Base-by-base conservation (phyloP, 2,888 invertebrate species). In the Lysandra coridon region DNA sequence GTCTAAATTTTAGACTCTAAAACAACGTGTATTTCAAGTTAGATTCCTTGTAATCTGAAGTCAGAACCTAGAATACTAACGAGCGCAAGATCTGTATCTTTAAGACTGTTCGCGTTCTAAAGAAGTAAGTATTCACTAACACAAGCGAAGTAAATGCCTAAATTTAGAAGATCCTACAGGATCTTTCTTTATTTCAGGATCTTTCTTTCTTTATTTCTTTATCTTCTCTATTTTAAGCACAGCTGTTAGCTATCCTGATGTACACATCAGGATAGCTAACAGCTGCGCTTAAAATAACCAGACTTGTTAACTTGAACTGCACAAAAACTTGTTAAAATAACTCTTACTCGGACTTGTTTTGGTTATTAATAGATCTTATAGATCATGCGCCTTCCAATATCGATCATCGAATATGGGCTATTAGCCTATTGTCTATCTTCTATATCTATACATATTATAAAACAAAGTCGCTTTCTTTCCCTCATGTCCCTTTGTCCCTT, bases 251-350 rank as follows among this genome's bases (percentile, higher is more conserved):
- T 23, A 23, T 23, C 0, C 23, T 23, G 23, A 23, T 23, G 23
- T 23, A 23, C 33, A 17, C 7, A 33, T 53, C 33, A 5, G 6
- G 53, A 76, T 17, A 33, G 57, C 53, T 30, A 44, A 44, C 33
- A 76, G 76, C 30, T 76, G 76, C 33, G 33, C 76, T 33, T 3
- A 7, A 74, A 74, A 74, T 40, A 74, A 33, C 76, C 76, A 33
- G 76, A 53, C 76, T 53, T 33, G 76, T 57, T 53, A 14, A 44
- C 49, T 49, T 30, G 44, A 14, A 30, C 44, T 69, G 69, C 33
- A 69, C 69, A 69, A 69, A 69, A 69, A 69, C 69, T 69, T 69
- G 69, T 69, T 69, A 69, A 69, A 69, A 69, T 69, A 69, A 33
- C 69, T 69, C 33, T 33, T 17, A 69, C 12, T 33, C 7, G 33